phyloP scores from a whole-genome alignment of 2,113 vertebrate genomes.

The Prolemur simus region DNA sequence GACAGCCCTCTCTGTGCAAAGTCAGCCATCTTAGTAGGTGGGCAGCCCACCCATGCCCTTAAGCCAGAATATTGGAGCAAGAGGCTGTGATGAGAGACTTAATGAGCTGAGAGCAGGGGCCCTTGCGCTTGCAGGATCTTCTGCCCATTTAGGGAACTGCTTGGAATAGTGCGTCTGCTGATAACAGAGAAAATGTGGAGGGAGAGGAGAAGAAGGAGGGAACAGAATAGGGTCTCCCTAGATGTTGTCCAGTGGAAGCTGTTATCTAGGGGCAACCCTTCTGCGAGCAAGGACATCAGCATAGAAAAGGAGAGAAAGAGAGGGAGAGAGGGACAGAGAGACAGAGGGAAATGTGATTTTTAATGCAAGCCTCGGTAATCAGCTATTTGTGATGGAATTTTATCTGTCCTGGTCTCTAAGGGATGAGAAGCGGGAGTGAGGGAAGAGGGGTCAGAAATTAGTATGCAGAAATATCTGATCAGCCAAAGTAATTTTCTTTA shows the following conservation, averaged over 20 bases:
- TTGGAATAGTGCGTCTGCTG: neutral
- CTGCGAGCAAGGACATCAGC: constrained; percentile 85
- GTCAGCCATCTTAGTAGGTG: neutral
- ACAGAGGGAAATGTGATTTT: constrained; percentile 85
- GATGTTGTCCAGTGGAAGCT: neutral
- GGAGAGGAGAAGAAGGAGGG: neutral
- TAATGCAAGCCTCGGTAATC: constrained; percentile 89
- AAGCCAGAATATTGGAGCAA: neutral
- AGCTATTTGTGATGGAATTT: constrained; percentile 93
- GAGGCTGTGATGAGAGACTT: neutral
- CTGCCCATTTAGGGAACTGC: neutral
- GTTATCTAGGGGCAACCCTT: constrained; percentile 73
- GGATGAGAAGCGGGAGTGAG: constrained; percentile 87
- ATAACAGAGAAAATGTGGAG: neutral
- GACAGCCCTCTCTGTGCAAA: fast-evolving
- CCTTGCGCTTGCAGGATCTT: neutral
- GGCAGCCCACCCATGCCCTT: neutral
- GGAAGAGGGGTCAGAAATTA: constrained; percentile 93
- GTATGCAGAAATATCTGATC: constrained; percentile 96
- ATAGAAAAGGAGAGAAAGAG: constrained; percentile 21
- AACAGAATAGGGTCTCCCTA: neutral
- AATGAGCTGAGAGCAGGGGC: neutral
- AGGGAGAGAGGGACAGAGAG: constrained; percentile 46
- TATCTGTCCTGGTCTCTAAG: constrained; percentile 91
- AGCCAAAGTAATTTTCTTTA: constrained; percentile 94